Conservation (phyloP, 2,797 vertebrate species). For the Platalea minor region DNA sequence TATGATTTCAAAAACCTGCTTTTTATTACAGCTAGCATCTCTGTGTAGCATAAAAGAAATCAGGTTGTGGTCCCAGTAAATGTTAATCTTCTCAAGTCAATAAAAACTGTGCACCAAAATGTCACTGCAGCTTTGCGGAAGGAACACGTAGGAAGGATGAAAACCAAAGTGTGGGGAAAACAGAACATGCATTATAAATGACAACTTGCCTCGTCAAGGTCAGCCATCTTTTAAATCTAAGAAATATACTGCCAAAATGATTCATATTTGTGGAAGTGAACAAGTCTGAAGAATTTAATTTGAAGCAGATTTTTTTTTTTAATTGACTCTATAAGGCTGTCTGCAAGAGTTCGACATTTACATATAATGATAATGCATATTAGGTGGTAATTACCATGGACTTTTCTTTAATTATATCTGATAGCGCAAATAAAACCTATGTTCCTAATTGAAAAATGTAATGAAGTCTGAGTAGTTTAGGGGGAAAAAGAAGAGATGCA, state of each 20-base stretch:
- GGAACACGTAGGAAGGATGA: background rate
- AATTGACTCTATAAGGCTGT: slow-evolving; percentile 30
- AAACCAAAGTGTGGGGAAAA: background rate
- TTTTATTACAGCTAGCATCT: background rate
- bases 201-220: slow-evolving; percentile 17
- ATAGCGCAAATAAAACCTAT: slow-evolving; percentile 50
- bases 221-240: slow-evolving; percentile 48
- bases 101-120: slow-evolving; percentile 19
- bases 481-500: background rate
- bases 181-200: slow-evolving; percentile 31
- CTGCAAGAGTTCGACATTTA: background rate
- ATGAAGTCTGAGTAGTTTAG: slow-evolving; percentile 24
- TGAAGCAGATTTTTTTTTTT: slow-evolving; percentile 52
- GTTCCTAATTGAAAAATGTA: slow-evolving; percentile 40
- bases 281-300: slow-evolving; percentile 49
- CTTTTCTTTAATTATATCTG: slow-evolving; percentile 63
- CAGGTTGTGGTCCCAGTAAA: background rate
- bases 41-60: background rate
- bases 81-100: background rate
- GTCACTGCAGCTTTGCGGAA: slow-evolving; percentile 14
- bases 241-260: slow-evolving; percentile 29
- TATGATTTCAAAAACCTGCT: background rate
- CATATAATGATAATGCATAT: slow-evolving; percentile 47
- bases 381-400: slow-evolving; percentile 47
- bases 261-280: slow-evolving; percentile 12